Conservation (phyloP, 2,113 vertebrate species). For the Loxodonta africana region DNA sequence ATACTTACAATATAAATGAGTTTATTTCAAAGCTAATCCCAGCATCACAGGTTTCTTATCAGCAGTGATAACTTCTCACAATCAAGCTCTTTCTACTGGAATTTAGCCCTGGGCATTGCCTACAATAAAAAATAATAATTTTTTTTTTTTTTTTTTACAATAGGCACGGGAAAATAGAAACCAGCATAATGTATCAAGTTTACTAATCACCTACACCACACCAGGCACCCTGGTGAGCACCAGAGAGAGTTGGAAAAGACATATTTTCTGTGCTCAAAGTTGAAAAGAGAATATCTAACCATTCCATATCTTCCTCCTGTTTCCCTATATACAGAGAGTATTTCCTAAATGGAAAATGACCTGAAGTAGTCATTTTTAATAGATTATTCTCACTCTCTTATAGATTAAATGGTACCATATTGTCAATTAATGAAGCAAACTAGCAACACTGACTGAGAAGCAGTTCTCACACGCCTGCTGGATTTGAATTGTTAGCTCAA, state of each 20-base stretch:
- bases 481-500: background rate
- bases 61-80: background rate
- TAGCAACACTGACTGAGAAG: background rate
- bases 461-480: background rate
- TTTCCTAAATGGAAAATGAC: slow-evolving; percentile 1
- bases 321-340: background rate
- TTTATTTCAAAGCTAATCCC: slow-evolving; percentile 38
- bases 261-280: background rate
- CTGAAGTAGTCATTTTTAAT: background rate
- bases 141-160: background rate
- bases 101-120: background rate
- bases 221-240: background rate
- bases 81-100: background rate
- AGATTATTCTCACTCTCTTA: slow-evolving; percentile 14
- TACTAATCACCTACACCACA: background rate
- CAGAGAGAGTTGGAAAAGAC: background rate
- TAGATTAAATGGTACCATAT: background rate
- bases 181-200: background rate
- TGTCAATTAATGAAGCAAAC: slow-evolving; percentile 54
- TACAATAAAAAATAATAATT: background rate
- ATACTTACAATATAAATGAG: background rate
- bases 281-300: slow-evolving; percentile 8
- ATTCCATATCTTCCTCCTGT: background rate
- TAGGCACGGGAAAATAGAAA: background rate
- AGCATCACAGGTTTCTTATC: background rate